A percentile compares a stretch with the other conserved stretches of the same genome.
Conservation (phyloP, 2,888 invertebrate species). For the Thalpophila matura region DNA sequence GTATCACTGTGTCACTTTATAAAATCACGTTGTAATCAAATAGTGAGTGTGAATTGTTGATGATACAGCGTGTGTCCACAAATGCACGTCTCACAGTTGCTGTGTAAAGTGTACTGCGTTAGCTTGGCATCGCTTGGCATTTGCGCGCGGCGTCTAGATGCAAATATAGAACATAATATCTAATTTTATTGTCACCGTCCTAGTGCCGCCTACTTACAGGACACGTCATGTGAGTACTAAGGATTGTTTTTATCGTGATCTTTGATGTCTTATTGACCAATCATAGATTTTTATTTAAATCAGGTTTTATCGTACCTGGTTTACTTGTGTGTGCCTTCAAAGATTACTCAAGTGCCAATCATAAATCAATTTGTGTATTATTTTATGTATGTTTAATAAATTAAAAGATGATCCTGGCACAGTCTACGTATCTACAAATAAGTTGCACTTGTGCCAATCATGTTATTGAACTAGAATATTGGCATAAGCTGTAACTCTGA, state of each 20-base stretch:
- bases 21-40: neutral
- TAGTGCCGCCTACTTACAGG: conserved; percentile 29
- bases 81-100: conserved; percentile 44
- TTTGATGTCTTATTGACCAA: conserved; percentile 15
- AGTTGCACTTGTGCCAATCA: neutral
- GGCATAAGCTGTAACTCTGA: neutral
- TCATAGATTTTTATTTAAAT: conserved; percentile 2
- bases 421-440: neutral
- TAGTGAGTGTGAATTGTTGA: conserved; percentile 2
- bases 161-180: conserved; percentile 78
- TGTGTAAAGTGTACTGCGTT: conserved; percentile 37
- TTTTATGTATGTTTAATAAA: too few species aligned
- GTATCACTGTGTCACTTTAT: conserved; percentile 18
- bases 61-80: conserved; percentile 12
- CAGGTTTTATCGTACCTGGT: conserved; percentile 10
- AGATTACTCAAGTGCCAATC: neutral
- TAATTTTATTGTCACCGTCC: conserved; percentile 68
- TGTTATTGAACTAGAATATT: neutral
- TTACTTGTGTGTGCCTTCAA: neutral
- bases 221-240: conserved; percentile 55
- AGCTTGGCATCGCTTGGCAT: conserved; percentile 70
- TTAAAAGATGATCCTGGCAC: too few species aligned
- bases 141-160: conserved; percentile 64
- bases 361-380: neutral
- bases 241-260: conserved; percentile 9